phyloP scores from a whole-genome alignment of 2,113 vertebrate species.

The Erinaceus europaeus region DNA sequence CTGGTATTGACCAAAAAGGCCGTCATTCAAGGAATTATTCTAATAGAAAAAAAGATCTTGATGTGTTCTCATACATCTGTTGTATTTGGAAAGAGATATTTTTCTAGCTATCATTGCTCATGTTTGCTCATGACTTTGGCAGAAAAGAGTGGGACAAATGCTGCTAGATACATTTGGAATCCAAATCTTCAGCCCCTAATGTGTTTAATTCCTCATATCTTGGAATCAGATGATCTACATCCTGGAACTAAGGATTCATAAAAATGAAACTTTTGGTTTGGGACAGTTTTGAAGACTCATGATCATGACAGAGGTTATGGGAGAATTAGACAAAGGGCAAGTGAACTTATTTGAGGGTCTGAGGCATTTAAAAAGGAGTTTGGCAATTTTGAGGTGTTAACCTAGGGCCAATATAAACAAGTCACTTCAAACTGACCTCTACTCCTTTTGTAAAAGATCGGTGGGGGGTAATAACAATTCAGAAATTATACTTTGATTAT shows the following conservation, averaged over 20 bases:
- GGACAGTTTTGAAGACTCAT: neutral
- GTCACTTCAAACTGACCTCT: neutral
- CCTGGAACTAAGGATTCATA: neutral
- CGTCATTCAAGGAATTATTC: neutral
- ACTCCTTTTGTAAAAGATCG: neutral
- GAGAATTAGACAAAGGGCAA: neutral
- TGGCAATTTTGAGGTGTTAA: neutral
- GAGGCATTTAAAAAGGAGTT: neutral
- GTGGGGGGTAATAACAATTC: neutral
- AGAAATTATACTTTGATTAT: neutral
- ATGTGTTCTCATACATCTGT: neutral
- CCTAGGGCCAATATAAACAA: neutral
- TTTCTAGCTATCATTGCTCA: neutral
- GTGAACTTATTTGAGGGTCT: neutral
- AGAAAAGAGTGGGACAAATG: neutral
- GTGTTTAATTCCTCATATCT: neutral
- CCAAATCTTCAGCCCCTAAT: neutral
- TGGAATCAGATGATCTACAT: neutral
- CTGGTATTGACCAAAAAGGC: too few species aligned
- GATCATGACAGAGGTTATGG: neutral
- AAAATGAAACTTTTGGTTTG: neutral
- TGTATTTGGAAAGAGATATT: neutral
- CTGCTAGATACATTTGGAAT: neutral
- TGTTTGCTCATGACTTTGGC: slow-evolving; percentile 4
- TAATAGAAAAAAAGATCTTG: neutral